These are phyloP conservation scores for Acleris sparsana DNA, from an alignment of 2,888 invertebrate species.

Conservation along the genomic window DNA sequence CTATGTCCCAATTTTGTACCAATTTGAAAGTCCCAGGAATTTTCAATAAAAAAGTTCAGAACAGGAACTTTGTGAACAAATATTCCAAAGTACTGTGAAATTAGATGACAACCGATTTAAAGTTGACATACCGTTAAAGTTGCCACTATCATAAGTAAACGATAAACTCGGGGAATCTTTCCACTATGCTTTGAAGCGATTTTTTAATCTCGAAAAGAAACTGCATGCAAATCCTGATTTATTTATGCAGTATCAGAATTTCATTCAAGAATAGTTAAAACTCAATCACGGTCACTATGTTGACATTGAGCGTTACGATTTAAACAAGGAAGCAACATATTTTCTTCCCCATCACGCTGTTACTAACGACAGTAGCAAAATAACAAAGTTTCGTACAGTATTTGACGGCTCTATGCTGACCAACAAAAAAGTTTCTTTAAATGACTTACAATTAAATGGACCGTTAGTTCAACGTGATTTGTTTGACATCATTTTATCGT, in stretches of 20 bases:
- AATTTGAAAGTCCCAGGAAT: constrained; percentile 37
- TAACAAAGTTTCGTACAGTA: background rate
- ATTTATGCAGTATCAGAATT: constrained; percentile 23
- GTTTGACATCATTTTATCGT: constrained; percentile 10
- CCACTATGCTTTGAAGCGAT: constrained; percentile 37
- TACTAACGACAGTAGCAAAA: background rate
- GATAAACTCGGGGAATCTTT: constrained; percentile 39
- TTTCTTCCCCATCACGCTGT: constrained; percentile 4
- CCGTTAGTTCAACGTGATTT: constrained; percentile 1
- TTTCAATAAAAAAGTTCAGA: constrained; percentile 32
- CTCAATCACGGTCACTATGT: constrained; percentile 10
- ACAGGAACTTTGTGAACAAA: constrained; percentile 34
- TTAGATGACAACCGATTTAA: constrained; percentile 33
- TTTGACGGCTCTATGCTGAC: constrained; percentile 10
- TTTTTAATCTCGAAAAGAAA: constrained; percentile 39
- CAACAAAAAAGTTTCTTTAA: constrained; percentile 8
- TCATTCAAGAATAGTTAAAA: constrained; percentile 22
- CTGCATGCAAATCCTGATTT: constrained; percentile 22
- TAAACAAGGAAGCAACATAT: constrained; percentile 4
- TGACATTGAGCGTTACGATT: background rate
- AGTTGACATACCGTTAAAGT: constrained; percentile 38
- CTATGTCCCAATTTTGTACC: constrained; percentile 18
- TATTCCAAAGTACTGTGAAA: constrained; percentile 30
- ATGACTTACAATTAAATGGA: constrained; percentile 5
- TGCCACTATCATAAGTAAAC: constrained; percentile 6